Percentiles rank a stretch among this genome's conserved stretches.
These are phyloP conservation scores for Pyxicephalus adspersus DNA, from an alignment of 2,113 vertebrate species.

Conservation along the genomic window DNA sequence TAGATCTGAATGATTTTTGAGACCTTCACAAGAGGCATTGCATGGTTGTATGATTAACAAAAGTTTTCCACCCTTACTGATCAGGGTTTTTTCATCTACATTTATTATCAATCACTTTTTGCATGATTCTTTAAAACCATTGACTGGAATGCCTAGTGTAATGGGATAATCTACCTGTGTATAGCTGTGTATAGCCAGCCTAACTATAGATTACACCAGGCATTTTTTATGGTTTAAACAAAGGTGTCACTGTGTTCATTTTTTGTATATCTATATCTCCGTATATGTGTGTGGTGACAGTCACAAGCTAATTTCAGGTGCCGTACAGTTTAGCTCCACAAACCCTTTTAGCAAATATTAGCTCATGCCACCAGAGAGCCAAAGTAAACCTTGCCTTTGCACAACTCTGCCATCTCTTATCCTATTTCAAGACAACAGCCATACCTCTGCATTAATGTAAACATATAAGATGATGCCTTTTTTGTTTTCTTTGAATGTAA, in stretches of 20 bases:
- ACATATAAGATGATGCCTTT: conserved; percentile 12
- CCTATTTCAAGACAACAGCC: conserved; percentile 20
- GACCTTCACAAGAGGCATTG: no score
- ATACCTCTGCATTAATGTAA: conserved; percentile 8
- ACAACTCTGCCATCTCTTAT: conserved; percentile 40
- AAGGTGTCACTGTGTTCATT: neutral
- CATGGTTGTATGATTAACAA: no score
- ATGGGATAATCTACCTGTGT: no score
- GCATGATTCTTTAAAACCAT: no score
- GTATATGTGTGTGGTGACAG: conserved; percentile 16
- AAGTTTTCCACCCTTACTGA: no score
- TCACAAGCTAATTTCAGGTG: conserved; percentile 22
- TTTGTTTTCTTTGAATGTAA: conserved; percentile 2
- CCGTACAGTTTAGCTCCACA: conserved; percentile 41
- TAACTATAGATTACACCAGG: no score
- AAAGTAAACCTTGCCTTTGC: conserved; percentile 49
- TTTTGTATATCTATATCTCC: neutral
- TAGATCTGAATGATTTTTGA: no score
- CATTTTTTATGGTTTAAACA: neutral
- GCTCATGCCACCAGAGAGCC: conserved; percentile 42
- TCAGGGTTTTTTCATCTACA: no score
- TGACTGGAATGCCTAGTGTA: no score
- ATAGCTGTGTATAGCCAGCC: no score
- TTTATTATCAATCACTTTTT: no score
- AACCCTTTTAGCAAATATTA: conserved; percentile 55